Evolutionary conservation across 2,888 invertebrate genomes (phyloP).

Genomic region (Dolomedes plantarius): DNA sequence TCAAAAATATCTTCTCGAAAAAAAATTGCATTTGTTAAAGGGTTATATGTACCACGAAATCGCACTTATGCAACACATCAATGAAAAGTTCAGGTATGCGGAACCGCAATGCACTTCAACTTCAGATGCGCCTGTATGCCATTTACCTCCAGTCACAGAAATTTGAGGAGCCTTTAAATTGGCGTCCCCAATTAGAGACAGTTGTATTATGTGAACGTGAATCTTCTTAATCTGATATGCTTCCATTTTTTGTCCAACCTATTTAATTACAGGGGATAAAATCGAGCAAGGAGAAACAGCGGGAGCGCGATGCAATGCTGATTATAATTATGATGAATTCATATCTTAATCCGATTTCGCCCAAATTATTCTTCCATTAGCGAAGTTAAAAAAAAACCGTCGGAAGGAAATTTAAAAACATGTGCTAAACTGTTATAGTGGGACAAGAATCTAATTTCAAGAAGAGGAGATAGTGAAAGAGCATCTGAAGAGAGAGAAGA

Average conservation of each 20-base stretch:
- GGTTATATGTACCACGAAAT: too few relatives aligned
- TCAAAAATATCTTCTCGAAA: too few relatives aligned
- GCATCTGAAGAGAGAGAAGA: background rate
- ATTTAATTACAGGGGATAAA: background rate
- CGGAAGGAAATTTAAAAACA: background rate
- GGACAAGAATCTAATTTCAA: conserved; percentile 41
- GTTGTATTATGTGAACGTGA: background rate
- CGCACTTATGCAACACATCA: too few relatives aligned
- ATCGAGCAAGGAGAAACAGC: background rate
- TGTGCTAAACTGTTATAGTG: conserved; percentile 9
- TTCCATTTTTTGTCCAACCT: background rate
- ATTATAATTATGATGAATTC: conserved; percentile 13
- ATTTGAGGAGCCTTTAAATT: background rate
- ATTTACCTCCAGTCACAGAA: too few relatives aligned
- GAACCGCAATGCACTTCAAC: too few relatives aligned
- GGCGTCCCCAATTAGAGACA: background rate
- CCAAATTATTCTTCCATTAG: conserved; percentile 1
- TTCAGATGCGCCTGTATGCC: too few relatives aligned
- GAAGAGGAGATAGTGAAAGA: background rate
- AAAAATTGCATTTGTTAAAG: too few relatives aligned
- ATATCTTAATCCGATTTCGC: background rate
- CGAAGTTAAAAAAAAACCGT: background rate
- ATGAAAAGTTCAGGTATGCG: too few relatives aligned
- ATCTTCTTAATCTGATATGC: background rate
- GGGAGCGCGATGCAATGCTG: background rate